A percentile compares a stretch with the other conserved stretches of the same genome.
These are phyloP conservation scores for Drosophila asahinai DNA, from an alignment of 1,140 invertebrate genomes.

Conservation along the genomic window DNA sequence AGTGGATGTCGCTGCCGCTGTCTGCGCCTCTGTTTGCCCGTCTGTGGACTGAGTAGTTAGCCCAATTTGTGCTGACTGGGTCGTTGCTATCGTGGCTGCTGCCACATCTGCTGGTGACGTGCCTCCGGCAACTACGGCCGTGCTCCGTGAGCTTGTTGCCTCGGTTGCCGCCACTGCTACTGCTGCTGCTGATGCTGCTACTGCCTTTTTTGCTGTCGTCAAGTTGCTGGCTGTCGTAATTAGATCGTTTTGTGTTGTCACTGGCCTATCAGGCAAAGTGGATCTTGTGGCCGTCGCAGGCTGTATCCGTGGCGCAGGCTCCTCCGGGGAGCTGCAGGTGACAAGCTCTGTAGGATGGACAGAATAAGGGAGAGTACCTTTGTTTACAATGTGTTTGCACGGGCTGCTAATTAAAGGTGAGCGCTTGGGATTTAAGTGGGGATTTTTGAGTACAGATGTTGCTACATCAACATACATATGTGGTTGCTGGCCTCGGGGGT, in stretches of 20 bases:
- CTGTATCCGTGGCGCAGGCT: conserved; percentile 14
- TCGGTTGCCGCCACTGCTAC: conserved; percentile 17
- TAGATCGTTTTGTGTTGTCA: conserved; percentile 83
- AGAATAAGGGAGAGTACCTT: conserved; percentile 34
- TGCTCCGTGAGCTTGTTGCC: conserved; percentile 23
- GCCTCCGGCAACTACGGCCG: conserved; percentile 39
- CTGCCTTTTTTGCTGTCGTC: conserved; percentile 64
- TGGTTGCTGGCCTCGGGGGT: neutral
- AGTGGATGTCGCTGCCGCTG: conserved; percentile 20
- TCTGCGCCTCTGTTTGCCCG: conserved; percentile 29
- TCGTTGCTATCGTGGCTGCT: conserved; percentile 36
- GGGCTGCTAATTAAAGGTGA: conserved; percentile 19
- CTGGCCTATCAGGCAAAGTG: conserved; percentile 76
- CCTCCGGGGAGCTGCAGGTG: conserved; percentile 57
- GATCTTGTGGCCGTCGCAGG: conserved; percentile 66
- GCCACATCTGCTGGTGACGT: conserved; percentile 66
- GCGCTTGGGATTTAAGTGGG: neutral
- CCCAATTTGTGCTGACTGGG: conserved; percentile 74
- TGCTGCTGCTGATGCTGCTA: conserved; percentile 24
- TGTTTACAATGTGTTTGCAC: conserved; percentile 16
- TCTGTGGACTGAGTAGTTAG: conserved; percentile 63
- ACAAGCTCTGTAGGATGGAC: conserved; percentile 57
- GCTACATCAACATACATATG: neutral
- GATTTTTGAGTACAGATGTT: neutral
- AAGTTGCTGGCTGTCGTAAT: conserved; percentile 78